phyloP scores from a whole-genome alignment of 2,797 vertebrate genomes.

The Crocidura indochinensis region DNA sequence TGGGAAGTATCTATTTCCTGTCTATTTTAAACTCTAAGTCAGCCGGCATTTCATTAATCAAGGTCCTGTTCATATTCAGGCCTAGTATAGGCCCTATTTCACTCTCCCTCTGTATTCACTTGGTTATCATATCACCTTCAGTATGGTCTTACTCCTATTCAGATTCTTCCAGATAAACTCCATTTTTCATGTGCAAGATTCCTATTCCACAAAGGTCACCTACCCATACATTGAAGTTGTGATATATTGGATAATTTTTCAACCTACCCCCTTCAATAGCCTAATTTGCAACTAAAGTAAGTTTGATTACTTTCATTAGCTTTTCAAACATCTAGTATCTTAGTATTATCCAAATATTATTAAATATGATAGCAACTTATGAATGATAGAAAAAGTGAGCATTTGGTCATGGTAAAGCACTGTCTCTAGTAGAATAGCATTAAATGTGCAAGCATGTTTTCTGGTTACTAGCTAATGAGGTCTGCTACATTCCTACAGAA shows the following conservation, averaged over 20 bases:
- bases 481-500: background rate
- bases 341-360: background rate
- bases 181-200: background rate
- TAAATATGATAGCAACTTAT: conserved; percentile 10
- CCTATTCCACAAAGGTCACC: background rate
- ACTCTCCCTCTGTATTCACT: background rate
- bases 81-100: background rate
- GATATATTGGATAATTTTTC: background rate
- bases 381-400: background rate
- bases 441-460: background rate
- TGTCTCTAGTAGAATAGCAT: background rate
- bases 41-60: background rate
- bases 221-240: background rate
- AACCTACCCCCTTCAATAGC: rapidly evolving
- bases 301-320: background rate
- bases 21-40: background rate
- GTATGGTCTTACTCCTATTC: too few relatives aligned
- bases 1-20: background rate
- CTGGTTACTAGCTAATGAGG: too few relatives aligned
- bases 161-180: background rate
- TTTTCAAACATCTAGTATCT: background rate
- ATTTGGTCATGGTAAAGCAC: background rate
- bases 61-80: background rate
- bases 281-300: background rate
- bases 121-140: background rate